These are phyloP conservation scores for Stenodera caucasica DNA, from an alignment of 2,888 invertebrate species.

Conservation along the genomic window DNA sequence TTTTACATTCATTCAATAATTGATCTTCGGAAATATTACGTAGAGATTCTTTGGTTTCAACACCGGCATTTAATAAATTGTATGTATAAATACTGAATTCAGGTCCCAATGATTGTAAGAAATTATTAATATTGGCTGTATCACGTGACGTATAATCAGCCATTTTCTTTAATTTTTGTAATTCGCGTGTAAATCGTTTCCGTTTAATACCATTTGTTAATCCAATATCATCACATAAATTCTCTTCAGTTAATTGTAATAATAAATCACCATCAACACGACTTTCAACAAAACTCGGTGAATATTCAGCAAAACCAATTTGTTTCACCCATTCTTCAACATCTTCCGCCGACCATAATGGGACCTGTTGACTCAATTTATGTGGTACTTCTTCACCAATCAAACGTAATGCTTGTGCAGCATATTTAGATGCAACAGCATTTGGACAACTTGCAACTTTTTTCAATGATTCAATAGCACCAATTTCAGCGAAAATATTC, in stretches of 20 bases:
- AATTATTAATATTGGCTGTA: slow-evolving; percentile 84
- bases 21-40: slow-evolving; percentile 89
- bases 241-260: slow-evolving; percentile 87
- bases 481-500: slow-evolving; percentile 90
- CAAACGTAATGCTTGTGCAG: slow-evolving; percentile 85
- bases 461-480: slow-evolving; percentile 92
- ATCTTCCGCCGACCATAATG: slow-evolving; percentile 95
- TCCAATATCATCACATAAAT: slow-evolving; percentile 90
- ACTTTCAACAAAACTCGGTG: slow-evolving; percentile 82
- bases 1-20: slow-evolving; percentile 85
- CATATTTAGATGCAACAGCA: slow-evolving; percentile 96
- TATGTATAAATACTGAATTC: slow-evolving; percentile 97
- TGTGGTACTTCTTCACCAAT: slow-evolving; percentile 98
- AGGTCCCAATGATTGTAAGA: slow-evolving; percentile 79
- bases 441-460: slow-evolving; percentile 97
- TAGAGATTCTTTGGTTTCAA: slow-evolving; percentile 82
- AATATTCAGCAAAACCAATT: slow-evolving; percentile 89
- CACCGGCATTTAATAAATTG: slow-evolving; percentile 92
- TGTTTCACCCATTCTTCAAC: slow-evolving; percentile 98
- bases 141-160: slow-evolving; percentile 96
- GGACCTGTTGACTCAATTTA: slow-evolving; percentile 96
- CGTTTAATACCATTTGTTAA: slow-evolving; percentile 91
- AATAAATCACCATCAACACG: slow-evolving; percentile 96
- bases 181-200: slow-evolving; percentile 88
- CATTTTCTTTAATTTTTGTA: slow-evolving; percentile 91